A percentile compares a stretch with the other conserved stretches of the same genome.
phyloP scores from a whole-genome alignment of 2,888 invertebrate species.

The Herminia tarsipennalis region DNA sequence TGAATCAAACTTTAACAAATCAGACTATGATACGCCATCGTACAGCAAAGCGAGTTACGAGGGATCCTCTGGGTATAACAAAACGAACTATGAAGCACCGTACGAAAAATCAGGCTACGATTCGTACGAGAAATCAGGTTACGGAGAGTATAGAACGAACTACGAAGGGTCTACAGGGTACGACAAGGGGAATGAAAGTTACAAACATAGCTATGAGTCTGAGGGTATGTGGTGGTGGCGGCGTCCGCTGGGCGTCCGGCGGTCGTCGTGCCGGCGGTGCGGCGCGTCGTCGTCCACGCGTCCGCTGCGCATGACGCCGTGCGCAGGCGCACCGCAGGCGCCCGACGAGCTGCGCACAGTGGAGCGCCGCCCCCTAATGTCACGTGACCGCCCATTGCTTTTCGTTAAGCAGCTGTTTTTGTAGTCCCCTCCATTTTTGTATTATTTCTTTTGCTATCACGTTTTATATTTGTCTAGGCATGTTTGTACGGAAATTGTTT shows the following conservation, averaged over 20 bases:
- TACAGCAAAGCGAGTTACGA: constrained; percentile 35
- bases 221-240: constrained; percentile 69
- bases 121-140: constrained; percentile 40
- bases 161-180: constrained; percentile 57
- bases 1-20: constrained; percentile 31
- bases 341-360: constrained; percentile 20
- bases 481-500: constrained; percentile 12
- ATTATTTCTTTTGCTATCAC: constrained; percentile 21
- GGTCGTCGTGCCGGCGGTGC: constrained; percentile 65
- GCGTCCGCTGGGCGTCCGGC: constrained; percentile 57
- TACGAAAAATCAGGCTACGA: constrained; percentile 35
- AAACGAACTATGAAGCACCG: constrained; percentile 33
- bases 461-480: constrained; percentile 30
- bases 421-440: constrained; percentile 33
- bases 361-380: constrained; percentile 55
- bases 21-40: constrained; percentile 26
- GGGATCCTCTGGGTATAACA: constrained; percentile 27
- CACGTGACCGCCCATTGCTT: constrained; percentile 72
- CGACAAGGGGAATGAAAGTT: constrained; percentile 37
- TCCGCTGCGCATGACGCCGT: constrained; percentile 33
- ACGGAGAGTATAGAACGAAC: constrained; percentile 35
- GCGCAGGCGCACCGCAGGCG: constrained; percentile 26
- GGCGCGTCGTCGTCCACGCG: constrained; percentile 67
- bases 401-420: constrained; percentile 75
- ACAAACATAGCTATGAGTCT: constrained; percentile 58